These are phyloP conservation scores for Ambastaia sidthimunki DNA, from an alignment of 2,797 vertebrate species.

Conservation along the genomic window DNA sequence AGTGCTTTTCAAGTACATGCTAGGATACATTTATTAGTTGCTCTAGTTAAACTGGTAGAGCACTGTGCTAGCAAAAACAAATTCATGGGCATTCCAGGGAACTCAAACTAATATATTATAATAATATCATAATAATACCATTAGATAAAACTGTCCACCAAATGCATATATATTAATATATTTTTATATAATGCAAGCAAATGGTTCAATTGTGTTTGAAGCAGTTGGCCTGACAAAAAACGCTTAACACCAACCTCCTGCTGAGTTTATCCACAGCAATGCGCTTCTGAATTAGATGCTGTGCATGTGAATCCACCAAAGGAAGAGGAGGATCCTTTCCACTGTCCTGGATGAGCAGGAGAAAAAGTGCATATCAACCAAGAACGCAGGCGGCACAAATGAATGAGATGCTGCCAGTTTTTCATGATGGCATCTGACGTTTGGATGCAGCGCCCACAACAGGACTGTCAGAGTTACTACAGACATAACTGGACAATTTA, in stretches of 20 bases:
- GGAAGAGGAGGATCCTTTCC: slow-evolving; percentile 65
- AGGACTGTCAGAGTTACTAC: slow-evolving; percentile 42
- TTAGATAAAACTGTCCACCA: not conserved
- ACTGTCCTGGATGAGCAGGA: slow-evolving; percentile 45
- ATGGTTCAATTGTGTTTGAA: not conserved
- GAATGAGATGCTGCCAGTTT: not conserved
- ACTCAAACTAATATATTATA: not conserved
- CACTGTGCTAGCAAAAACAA: not conserved
- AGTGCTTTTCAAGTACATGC: not conserved
- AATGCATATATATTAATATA: not conserved
- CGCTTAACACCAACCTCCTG: slow-evolving; percentile 68
- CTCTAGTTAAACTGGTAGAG: too few relatives aligned
- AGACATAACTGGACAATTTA: not conserved
- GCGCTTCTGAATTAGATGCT: slow-evolving; percentile 77
- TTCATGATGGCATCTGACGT: not conserved
- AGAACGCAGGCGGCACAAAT: not conserved
- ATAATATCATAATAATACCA: too few relatives aligned
- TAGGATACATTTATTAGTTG: not conserved
- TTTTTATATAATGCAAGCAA: too few relatives aligned
- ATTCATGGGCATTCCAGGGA: too few relatives aligned
- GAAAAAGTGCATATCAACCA: not conserved
- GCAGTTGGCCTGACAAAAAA: not conserved
- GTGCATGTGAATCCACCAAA: slow-evolving; percentile 73
- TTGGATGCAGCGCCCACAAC: slow-evolving; percentile 52
- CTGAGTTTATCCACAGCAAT: slow-evolving; percentile 79